These are phyloP conservation scores for Clostera curtula DNA, from an alignment of 2,888 invertebrate genomes.

Conservation along the genomic window DNA sequence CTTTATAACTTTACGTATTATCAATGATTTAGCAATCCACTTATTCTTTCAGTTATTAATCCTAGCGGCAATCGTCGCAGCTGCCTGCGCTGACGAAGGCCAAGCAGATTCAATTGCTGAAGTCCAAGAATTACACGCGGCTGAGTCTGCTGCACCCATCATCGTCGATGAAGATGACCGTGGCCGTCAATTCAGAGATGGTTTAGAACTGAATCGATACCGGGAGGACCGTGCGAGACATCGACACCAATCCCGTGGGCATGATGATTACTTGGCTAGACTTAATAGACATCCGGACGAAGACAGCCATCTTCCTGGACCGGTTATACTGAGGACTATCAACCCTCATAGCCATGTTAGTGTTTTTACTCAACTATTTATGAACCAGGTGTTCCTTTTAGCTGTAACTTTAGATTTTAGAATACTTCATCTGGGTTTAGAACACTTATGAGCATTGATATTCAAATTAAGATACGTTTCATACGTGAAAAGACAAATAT, in stretches of 20 bases:
- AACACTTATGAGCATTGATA: too few relatives aligned
- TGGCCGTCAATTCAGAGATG: constrained; percentile 12
- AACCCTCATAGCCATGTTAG: constrained; percentile 24
- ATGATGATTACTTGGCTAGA: constrained; percentile 5
- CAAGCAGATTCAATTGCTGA: neutral
- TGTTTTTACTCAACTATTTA: constrained; percentile 3
- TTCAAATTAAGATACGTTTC: too few relatives aligned
- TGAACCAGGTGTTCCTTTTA: too few relatives aligned
- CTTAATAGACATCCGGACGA: constrained; percentile 4
- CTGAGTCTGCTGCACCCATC: constrained; percentile 13
- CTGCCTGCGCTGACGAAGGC: constrained; percentile 4
- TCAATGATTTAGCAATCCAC: constrained; percentile 1
- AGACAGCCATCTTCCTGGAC: constrained; percentile 10
- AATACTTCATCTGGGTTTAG: too few relatives aligned
- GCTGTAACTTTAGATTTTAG: too few relatives aligned
- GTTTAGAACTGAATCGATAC: constrained; percentile 19
- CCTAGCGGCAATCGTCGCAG: constrained; percentile 13
- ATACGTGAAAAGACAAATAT: too few relatives aligned
- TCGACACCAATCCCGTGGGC: neutral
- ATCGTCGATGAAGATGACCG: constrained; percentile 8
- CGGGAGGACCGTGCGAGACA: constrained; percentile 10
- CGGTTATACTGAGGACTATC: constrained; percentile 25
- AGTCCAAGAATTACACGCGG: constrained; percentile 7
- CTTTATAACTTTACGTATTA: constrained; percentile 1
- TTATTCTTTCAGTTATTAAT: constrained; percentile 21